Evolutionary conservation across 2,113 vertebrate genomes (phyloP).

Genomic region (Phainopepla nitens): DNA sequence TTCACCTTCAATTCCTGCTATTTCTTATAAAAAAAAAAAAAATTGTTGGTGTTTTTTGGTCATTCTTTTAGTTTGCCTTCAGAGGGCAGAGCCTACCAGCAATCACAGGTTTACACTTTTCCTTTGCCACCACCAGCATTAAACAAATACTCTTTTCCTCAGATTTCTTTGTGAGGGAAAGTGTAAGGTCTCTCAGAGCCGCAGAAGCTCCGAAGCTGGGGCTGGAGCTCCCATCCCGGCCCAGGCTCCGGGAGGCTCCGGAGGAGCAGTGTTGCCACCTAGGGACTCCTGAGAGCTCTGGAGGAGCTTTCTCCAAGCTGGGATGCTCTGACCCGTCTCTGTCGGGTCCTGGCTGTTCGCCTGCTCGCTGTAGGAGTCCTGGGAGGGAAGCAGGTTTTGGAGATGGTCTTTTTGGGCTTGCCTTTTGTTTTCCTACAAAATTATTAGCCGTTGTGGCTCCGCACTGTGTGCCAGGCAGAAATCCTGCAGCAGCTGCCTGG

Average conservation of each 20-base stretch:
- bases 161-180: neutral
- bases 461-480: neutral
- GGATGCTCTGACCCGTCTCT: neutral
- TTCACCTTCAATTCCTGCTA: neutral
- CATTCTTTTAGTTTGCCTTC: neutral
- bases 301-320: neutral
- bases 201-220: neutral
- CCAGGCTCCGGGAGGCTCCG: neutral
- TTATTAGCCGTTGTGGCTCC: neutral
- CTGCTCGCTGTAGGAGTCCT: neutral
- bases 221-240: neutral
- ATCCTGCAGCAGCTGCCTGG: neutral
- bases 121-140: neutral
- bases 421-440: neutral
- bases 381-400: neutral
- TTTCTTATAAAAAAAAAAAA: neutral
- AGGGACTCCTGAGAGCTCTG: neutral
- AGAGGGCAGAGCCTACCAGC: neutral
- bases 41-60: rapidly evolving
- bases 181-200: neutral
- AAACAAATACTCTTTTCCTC: neutral
- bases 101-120: neutral
- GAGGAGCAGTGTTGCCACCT: conserved; percentile 30
- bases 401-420: neutral
- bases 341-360: rapidly evolving